Conservation (phyloP, 2,888 invertebrate genomes). For the Hedya salicella region DNA sequence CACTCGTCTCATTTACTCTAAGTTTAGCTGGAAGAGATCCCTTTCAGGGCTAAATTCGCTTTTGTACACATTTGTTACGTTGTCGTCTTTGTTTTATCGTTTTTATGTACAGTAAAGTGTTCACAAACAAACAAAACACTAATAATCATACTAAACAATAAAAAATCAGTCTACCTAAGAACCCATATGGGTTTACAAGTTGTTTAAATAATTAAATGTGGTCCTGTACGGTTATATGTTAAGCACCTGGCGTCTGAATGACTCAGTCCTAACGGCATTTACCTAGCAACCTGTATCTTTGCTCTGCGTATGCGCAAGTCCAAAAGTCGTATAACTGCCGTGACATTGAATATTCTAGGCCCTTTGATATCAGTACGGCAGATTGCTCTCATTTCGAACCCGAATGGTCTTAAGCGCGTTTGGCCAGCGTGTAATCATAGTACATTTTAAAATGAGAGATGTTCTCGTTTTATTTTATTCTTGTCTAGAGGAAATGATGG, state of each 20-base stretch:
- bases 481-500: constrained; percentile 49
- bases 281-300: constrained; percentile 22
- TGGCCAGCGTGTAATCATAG: not conserved
- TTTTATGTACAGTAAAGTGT: too few relatives aligned
- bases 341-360: not conserved
- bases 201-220: too few relatives aligned
- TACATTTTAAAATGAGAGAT: constrained; percentile 43
- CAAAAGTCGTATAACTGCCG: not conserved
- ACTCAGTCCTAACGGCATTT: constrained; percentile 30
- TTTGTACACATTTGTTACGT: too few relatives aligned
- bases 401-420: not conserved
- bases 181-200: too few relatives aligned
- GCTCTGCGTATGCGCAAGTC: not conserved
- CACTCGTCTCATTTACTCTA: too few relatives aligned
- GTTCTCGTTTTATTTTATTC: constrained; percentile 56
- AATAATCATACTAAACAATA: too few relatives aligned
- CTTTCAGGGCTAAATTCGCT: too few relatives aligned
- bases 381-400: not conserved
- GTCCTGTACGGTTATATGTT: too few relatives aligned
- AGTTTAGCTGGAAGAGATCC: too few relatives aligned
- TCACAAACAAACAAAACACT: too few relatives aligned
- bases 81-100: too few relatives aligned
- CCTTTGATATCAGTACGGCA: not conserved
- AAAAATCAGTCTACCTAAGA: too few relatives aligned
- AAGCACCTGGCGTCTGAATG: constrained; percentile 13